Percentiles rank a stretch among this genome's conserved stretches.
These are phyloP conservation scores for Diorhabda sublineata DNA, from an alignment of 1,140 invertebrate species.

Conservation along the genomic window DNA sequence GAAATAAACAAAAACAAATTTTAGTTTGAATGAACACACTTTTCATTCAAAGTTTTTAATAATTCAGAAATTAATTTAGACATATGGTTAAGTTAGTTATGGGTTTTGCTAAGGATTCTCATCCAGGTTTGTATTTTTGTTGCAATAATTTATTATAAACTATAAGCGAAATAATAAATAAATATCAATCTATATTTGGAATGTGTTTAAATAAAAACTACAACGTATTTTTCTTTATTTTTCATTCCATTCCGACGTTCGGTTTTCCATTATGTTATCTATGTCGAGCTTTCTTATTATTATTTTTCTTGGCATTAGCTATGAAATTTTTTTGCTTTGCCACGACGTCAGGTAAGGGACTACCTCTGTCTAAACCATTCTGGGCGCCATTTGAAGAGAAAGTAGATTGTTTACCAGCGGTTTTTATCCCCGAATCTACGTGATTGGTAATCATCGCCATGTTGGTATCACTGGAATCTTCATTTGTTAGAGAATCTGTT, in stretches of 20 bases:
- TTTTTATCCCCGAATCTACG: constrained; percentile 58
- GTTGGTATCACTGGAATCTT: constrained; percentile 69
- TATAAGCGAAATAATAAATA: no score
- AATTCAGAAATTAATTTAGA: no score
- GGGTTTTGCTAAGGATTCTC: no score
- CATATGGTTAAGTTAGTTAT: no score
- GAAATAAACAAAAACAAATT: no score
- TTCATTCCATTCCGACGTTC: neutral
- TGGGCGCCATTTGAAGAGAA: constrained; percentile 50
- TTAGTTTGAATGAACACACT: no score
- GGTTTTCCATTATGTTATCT: constrained; percentile 50
- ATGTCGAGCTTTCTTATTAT: constrained; percentile 65
- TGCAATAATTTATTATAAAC: no score
- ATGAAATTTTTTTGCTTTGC: constrained; percentile 59
- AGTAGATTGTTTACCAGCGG: constrained; percentile 61
- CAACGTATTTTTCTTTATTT: no score
- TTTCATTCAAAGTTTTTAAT: no score
- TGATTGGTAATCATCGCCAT: constrained; percentile 61
- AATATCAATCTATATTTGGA: no score
- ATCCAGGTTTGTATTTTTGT: no score
- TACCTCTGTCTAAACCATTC: constrained; percentile 53
- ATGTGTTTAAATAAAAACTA: no score
- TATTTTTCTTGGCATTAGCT: constrained; percentile 62
- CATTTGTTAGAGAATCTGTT: constrained; percentile 81
- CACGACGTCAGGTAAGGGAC: constrained; percentile 45